Evolutionary conservation across 2,113 vertebrate genomes (phyloP), one percentile per base, ranked within the genome.

Genomic region (Apteryx mantelli): DNA sequence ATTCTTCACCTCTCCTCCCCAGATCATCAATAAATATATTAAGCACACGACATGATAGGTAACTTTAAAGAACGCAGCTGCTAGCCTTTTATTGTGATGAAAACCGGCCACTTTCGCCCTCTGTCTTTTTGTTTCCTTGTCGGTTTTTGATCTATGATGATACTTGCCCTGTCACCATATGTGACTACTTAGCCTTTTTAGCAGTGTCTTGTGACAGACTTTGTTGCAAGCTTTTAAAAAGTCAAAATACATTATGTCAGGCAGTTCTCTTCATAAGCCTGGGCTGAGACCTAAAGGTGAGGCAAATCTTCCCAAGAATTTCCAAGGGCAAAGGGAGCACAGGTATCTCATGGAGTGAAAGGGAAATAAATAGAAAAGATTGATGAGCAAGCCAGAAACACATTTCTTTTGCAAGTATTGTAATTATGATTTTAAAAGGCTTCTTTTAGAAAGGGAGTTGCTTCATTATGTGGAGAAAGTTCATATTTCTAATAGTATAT

Each of bases 131-230:
- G 86, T 90, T 84, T 92, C 80, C 83, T 92, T 96, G 93, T 88
- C 68, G 0, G 24, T 24, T 90, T 91, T 93, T 97, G 96, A 97
- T 93, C 88, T 97, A 96, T 78, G 79, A 65, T 50, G 88, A 56
- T 82, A 24, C 92, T 97, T 92, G 92, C 88, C 88, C 93, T 87
- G 90, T 84, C 92, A 86, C 97, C 95, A 89, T 95, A 96, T 96
- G 96, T 73, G 93, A 92, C 82, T 79, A 44, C 88, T 95, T 91
- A 94, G 91, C 83, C 91, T 96, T 52, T 70, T 22, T 60, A 84
- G 77, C 80, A 79, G 68, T 13, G 73, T 34, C 83, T 95, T 79
- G 86, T 84, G 92, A 92, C 91, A 95, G 80, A 93, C 65, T 88
- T 91, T 61, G 90, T 94, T 95, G 86, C 82, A 89, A 61, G 92